Evolutionary conservation across 2,888 invertebrate species (phyloP).

Genomic region (Eilema sororculum): DNA sequence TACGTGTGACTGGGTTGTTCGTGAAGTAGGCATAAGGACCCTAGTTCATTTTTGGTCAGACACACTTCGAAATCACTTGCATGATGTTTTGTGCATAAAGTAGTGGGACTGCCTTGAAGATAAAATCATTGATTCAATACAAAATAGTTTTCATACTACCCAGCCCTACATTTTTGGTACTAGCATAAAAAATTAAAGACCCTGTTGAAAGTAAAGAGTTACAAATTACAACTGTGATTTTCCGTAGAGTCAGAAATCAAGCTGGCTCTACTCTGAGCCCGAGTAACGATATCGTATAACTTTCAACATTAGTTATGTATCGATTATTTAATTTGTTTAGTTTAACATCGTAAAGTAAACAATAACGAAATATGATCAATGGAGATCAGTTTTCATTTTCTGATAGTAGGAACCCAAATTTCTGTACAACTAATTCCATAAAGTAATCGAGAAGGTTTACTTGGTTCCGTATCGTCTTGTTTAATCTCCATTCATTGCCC

Average conservation of each 20-base stretch:
- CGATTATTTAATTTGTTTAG: neutral
- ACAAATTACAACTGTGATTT: no score
- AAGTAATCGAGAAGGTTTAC: conserved; percentile 76
- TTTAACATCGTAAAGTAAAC: conserved; percentile 24
- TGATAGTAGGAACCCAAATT: conserved; percentile 56
- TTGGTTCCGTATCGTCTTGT: conserved; percentile 78
- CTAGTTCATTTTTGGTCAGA: no score
- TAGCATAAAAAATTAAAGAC: no score
- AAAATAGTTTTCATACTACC: no score
- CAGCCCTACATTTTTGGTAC: no score
- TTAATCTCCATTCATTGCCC: conserved; percentile 82
- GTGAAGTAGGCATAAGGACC: no score
- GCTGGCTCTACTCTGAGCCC: neutral
- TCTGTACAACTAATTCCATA: conserved; percentile 77
- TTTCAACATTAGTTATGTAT: neutral
- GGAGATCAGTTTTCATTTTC: conserved; percentile 54
- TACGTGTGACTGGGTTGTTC: neutral
- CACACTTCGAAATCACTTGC: no score
- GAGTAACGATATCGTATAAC: neutral
- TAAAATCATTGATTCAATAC: no score
- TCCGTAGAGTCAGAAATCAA: no score
- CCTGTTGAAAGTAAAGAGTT: no score
- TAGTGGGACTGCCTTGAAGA: no score
- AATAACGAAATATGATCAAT: conserved; percentile 39
- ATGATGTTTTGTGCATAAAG: no score